Evolutionary conservation across 92 coral and sea anemone genomes (phyloP).

Genomic region (Heliopora coerulea): DNA sequence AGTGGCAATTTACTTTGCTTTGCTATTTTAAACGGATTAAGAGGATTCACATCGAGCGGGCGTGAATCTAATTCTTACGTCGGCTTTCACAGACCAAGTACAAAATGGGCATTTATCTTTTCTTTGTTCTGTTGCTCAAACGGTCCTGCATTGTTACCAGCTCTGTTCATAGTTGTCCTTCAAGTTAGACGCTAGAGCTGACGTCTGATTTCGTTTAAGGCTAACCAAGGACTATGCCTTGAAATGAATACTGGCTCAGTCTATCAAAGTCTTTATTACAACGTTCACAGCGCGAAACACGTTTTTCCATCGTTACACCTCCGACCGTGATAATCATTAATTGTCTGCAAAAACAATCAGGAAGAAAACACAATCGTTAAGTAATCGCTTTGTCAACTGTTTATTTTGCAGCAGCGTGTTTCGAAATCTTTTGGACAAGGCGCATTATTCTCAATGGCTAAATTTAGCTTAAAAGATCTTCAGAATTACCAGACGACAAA

Average conservation of each 20-base stretch:
- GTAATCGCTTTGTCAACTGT: constrained; percentile 23
- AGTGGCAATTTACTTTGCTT: too few species aligned
- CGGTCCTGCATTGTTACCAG: too few species aligned
- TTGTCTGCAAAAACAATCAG: constrained; percentile 23
- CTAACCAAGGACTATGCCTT: not conserved
- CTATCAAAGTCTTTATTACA: not conserved
- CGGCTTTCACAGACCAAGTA: too few species aligned
- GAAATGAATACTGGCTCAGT: not conserved
- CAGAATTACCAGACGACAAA: not conserved
- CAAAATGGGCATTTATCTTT: too few species aligned
- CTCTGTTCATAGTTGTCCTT: not conserved
- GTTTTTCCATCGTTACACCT: not conserved
- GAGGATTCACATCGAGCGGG: too few species aligned
- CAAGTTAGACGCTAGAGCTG: not conserved
- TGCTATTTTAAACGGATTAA: too few species aligned
- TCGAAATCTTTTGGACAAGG: not conserved
- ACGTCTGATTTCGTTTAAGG: not conserved
- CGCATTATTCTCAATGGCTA: not conserved
- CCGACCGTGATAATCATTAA: constrained; percentile 31
- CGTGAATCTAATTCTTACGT: too few species aligned
- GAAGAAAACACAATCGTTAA: constrained; percentile 8
- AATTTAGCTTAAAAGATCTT: not conserved
- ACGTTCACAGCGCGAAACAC: not conserved
- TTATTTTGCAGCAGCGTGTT: not conserved
- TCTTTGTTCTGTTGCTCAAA: too few species aligned